phyloP scores from a whole-genome alignment of 2,113 vertebrate genomes.

The Ramphastos sulfuratus region DNA sequence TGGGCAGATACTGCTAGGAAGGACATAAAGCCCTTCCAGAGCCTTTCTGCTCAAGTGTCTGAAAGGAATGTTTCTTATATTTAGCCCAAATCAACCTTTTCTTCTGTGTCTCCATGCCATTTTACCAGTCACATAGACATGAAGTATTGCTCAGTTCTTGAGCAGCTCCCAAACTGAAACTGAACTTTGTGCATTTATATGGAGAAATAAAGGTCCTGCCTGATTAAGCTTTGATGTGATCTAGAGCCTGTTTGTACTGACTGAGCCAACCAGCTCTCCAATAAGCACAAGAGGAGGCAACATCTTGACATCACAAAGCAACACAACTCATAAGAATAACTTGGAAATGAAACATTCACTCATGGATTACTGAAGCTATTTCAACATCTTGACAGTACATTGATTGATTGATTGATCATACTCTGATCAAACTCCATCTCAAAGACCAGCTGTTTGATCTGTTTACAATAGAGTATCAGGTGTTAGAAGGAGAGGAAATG shows the following conservation, averaged over 20 bases:
- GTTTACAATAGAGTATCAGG: not conserved
- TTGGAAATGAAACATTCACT: not conserved
- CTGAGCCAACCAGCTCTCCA: not conserved
- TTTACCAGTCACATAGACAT: not conserved
- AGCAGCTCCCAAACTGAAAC: not conserved
- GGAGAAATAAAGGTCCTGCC: not conserved
- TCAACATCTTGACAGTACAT: not conserved
- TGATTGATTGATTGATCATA: too few species aligned
- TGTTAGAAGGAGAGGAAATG: too few species aligned
- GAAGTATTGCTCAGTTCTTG: not conserved
- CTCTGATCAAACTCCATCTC: not conserved
- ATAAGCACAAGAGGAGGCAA: not conserved
- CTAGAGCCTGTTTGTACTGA: not conserved
- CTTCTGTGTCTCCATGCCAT: not conserved
- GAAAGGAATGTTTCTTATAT: rapidly evolving
- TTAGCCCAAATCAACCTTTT: not conserved
- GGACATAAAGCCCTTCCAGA: not conserved
- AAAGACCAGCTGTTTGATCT: not conserved
- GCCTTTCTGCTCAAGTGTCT: not conserved
- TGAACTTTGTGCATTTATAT: not conserved
- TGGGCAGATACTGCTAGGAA: not conserved
- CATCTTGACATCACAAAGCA: not conserved
- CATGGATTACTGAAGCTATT: not conserved
- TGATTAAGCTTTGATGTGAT: not conserved
- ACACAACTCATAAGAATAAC: rapidly evolving